phyloP scores from a whole-genome alignment of 2,797 vertebrate species.

The Enteromius afrohamiltoni region DNA sequence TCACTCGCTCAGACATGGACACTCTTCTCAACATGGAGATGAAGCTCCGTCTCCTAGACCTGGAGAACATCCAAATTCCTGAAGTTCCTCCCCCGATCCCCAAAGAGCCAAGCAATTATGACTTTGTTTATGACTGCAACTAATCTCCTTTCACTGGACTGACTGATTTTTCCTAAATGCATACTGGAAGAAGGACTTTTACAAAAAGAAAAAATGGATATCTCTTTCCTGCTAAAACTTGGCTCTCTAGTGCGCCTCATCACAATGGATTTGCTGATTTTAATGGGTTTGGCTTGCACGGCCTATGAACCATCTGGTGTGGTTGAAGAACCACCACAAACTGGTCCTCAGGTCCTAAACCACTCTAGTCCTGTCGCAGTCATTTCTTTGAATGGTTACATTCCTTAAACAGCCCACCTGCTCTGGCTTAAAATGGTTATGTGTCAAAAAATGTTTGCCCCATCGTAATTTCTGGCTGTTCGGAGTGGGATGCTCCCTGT shows the following conservation, averaged over 20 bases:
- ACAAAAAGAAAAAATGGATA: slow-evolving; percentile 62
- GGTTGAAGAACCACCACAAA: slow-evolving; percentile 36
- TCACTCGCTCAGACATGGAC: slow-evolving; percentile 94
- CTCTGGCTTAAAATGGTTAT: slow-evolving; percentile 28
- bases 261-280: slow-evolving; percentile 64
- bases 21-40: slow-evolving; percentile 99
- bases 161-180: slow-evolving; percentile 62
- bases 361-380: slow-evolving; percentile 18
- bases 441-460: slow-evolving; percentile 27
- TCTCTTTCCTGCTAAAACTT: slow-evolving; percentile 63
- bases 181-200: slow-evolving; percentile 80
- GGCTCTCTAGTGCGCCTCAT: slow-evolving; percentile 58
- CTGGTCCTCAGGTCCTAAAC: slow-evolving; percentile 56
- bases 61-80: slow-evolving; percentile 99
- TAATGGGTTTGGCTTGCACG: slow-evolving; percentile 57
- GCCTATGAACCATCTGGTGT: slow-evolving; percentile 43
- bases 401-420: slow-evolving; percentile 24
- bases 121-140: slow-evolving; percentile 99
- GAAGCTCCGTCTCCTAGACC: slow-evolving; percentile 97
- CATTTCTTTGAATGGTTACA: slow-evolving; percentile 1
- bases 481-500: slow-evolving; percentile 30
- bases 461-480: slow-evolving; percentile 31
- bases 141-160: slow-evolving; percentile 79
- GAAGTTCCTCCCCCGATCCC: slow-evolving; percentile 97
- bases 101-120: slow-evolving; percentile 99